A percentile compares a stretch with the other conserved stretches of the same genome.
These are phyloP conservation scores for Xestia rhomboidea DNA, from an alignment of 2,888 invertebrate species.

Conservation along the genomic window DNA sequence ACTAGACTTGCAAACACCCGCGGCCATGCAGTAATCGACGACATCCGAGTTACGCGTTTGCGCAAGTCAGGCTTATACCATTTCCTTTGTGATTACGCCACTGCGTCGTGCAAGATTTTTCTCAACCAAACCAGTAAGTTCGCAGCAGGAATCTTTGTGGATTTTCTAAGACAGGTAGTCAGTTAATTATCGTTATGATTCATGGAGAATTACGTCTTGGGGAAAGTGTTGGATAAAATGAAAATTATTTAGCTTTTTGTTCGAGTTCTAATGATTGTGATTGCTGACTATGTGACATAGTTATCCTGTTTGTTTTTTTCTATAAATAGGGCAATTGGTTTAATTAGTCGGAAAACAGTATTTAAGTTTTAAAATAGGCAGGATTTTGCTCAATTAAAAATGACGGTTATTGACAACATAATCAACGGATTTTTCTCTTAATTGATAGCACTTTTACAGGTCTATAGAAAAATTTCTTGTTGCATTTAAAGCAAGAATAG, in stretches of 20 bases:
- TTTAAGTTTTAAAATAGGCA: neutral
- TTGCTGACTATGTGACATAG: constrained; percentile 41
- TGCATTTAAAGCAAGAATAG: neutral
- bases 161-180: constrained; percentile 70
- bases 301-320: constrained; percentile 52
- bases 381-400: constrained; percentile 8
- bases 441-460: neutral
- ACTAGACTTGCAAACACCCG: constrained; percentile 64
- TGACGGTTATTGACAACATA: neutral
- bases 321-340: constrained; percentile 31
- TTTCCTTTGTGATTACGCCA: constrained; percentile 80
- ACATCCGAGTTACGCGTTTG: constrained; percentile 86
- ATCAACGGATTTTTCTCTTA: constrained; percentile 8
- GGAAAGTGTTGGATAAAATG: constrained; percentile 63
- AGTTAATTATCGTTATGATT: constrained; percentile 67
- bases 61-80: constrained; percentile 73
- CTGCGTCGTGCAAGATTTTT: constrained; percentile 75
- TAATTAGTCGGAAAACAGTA: constrained; percentile 24
- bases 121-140: constrained; percentile 73
- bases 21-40: constrained; percentile 78
- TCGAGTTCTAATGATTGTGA: constrained; percentile 34
- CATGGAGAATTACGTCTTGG: constrained; percentile 61
- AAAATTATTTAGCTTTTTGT: constrained; percentile 59
- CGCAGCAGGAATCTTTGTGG: constrained; percentile 73
- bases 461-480: neutral